These are phyloP conservation scores for Heliocidaris tuberculata DNA, from an alignment of 35 echinoderm and acorn worm genomes.

Conservation along the genomic window DNA sequence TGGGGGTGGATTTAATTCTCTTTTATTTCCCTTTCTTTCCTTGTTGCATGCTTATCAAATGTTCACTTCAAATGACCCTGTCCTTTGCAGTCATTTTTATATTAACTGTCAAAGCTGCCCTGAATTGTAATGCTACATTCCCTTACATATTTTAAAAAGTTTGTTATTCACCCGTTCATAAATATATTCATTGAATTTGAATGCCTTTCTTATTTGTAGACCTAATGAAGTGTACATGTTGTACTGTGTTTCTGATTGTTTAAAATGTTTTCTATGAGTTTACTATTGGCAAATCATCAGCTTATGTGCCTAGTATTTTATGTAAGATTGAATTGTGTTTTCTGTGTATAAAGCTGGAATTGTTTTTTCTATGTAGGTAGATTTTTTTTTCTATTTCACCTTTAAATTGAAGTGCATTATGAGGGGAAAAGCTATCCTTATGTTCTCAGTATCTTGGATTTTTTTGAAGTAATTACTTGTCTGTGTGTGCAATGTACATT, in stretches of 20 bases:
- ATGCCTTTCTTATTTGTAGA: neutral
- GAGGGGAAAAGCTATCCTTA: no score
- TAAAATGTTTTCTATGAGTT: neutral
- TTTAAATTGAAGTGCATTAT: no score
- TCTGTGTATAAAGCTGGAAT: no score
- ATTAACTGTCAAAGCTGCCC: neutral
- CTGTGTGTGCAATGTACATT: no score
- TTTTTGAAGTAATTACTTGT: no score
- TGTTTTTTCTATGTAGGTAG: neutral
- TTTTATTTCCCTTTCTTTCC: neutral
- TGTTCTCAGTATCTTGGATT: no score
- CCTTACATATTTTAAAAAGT: neutral
- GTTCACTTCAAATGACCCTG: neutral
- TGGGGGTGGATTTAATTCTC: no score
- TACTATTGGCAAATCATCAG: neutral
- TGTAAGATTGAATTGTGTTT: neutral
- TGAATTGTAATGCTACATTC: neutral
- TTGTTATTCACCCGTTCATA: neutral
- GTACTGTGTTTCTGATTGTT: neutral
- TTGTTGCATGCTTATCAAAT: conserved; percentile 1
- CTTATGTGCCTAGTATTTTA: neutral
- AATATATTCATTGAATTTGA: neutral
- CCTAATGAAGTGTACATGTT: neutral
- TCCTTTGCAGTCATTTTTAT: conserved; percentile 11
- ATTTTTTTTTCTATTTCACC: no score